A percentile compares a stretch with the other conserved stretches of the same genome.
Evolutionary conservation across 2,797 vertebrate genomes (phyloP).

Genomic region (Glyptemys insculpta): DNA sequence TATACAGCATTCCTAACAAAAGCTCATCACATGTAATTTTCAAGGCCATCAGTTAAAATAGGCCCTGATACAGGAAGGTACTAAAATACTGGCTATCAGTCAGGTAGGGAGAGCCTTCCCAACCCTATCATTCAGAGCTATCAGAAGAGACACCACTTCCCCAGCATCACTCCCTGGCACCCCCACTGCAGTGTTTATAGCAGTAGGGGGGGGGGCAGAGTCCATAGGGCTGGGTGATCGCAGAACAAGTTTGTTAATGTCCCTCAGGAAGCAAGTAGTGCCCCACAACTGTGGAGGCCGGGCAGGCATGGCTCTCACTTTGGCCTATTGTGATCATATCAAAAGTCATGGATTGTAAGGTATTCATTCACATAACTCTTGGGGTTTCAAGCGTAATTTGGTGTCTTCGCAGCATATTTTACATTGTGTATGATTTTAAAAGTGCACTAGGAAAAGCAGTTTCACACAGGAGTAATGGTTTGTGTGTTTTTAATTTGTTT

Average conservation of each 20-base stretch:
- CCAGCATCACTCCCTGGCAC: not conserved
- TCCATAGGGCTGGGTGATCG: no score
- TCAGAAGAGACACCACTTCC: not conserved
- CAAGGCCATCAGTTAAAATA: not conserved
- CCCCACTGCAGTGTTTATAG: not conserved
- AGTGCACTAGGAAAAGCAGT: not conserved
- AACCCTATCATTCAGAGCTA: accelerated
- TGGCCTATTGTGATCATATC: not conserved
- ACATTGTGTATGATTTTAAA: not conserved
- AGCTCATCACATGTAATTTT: not conserved
- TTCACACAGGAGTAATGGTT: not conserved
- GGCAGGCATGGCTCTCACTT: not conserved
- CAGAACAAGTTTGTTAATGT: not conserved
- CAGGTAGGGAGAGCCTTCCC: not conserved
- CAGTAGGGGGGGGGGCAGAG: not conserved
- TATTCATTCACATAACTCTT: not conserved
- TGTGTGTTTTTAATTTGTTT: not conserved
- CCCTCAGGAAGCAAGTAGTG: not conserved
- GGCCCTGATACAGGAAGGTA: not conserved
- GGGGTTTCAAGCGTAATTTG: not conserved
- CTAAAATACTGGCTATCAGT: not conserved
- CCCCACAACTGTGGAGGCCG: not conserved
- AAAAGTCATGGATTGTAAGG: not conserved
- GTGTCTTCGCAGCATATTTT: not conserved
- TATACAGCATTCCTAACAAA: not conserved